Evolutionary conservation across 2,113 vertebrate species (phyloP).

Genomic region (Mobula birostris): DNA sequence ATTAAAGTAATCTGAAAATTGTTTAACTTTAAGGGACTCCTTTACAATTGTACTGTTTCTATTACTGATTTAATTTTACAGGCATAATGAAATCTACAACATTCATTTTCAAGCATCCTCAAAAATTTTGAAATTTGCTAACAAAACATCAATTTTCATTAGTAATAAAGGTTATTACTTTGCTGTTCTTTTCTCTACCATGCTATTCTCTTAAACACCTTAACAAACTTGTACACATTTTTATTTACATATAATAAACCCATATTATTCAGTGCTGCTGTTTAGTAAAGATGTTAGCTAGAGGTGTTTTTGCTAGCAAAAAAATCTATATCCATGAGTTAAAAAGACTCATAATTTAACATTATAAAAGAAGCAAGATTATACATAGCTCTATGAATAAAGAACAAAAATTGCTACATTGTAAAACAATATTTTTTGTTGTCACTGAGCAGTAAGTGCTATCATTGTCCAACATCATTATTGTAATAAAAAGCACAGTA

Average conservation of each 20-base stretch:
- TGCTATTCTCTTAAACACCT: background rate
- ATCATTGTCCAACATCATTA: background rate
- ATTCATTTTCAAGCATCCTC: background rate
- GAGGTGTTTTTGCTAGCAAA: background rate
- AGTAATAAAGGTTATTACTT: background rate
- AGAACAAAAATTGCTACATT: background rate
- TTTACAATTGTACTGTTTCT: background rate
- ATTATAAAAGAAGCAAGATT: background rate
- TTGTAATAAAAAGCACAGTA: background rate
- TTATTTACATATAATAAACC: background rate
- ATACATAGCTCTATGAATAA: background rate
- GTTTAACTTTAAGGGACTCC: background rate
- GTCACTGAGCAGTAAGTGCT: background rate
- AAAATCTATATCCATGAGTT: background rate
- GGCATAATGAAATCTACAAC: background rate
- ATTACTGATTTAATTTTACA: background rate
- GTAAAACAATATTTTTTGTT: background rate
- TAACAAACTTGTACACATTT: background rate
- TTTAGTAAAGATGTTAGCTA: background rate
- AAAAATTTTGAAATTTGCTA: background rate
- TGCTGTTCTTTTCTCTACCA: background rate
- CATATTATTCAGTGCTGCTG: background rate
- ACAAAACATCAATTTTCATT: background rate
- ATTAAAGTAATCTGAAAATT: background rate
- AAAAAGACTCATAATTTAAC: background rate